Evolutionary conservation across 2,113 vertebrate genomes (phyloP), one percentile per base, ranked within the genome.

Genomic region (Mesembrinibis cayennensis): DNA sequence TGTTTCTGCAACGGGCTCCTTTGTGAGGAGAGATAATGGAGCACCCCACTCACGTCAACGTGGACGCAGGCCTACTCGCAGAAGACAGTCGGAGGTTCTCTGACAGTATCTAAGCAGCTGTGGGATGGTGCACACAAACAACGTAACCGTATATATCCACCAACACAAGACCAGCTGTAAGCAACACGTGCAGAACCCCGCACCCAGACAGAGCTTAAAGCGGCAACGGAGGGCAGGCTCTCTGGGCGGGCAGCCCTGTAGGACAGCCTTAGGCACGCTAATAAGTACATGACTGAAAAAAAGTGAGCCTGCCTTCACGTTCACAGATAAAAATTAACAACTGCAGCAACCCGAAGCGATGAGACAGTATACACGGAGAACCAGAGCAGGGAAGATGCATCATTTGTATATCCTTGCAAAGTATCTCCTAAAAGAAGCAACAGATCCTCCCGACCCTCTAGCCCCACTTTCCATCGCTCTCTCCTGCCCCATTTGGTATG

Each of bases 311-410:
- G 13, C 44, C 50, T 25, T 45, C 36, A 10, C 5, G 0, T 22
- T 55, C 44, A 17, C 44, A 56, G 67, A 13, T 32, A 26, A 65
- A 65, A 49, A 76, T 5, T 5, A 27, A 34, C 70, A 72, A 52
- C 76, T 13, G 30, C 47, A 32, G 53, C 63, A 32, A 50, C 45
- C 11, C 25, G 58, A 62, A 42, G 44, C 55, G 21, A 7, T 5
- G 5, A 42, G 62, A 38, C 20, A 9, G 12, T 2, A 7, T 2
- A 40, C 25, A 8, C 1, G 0, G 29, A 73, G 58, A 73, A n/a
- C 2, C 77, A 12, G 55, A 25, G 66, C 0, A 10, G 45, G 42
- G 62, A 74, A n/a, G 10, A 58, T 0, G 30, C 6, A 1, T 0
- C 6, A 38, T 25, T 16, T 2, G 0, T 12, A 5, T 11, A 61